These are phyloP conservation scores for Dasypus novemcinctus DNA, from an alignment of 2,113 vertebrate species.

Conservation along the genomic window DNA sequence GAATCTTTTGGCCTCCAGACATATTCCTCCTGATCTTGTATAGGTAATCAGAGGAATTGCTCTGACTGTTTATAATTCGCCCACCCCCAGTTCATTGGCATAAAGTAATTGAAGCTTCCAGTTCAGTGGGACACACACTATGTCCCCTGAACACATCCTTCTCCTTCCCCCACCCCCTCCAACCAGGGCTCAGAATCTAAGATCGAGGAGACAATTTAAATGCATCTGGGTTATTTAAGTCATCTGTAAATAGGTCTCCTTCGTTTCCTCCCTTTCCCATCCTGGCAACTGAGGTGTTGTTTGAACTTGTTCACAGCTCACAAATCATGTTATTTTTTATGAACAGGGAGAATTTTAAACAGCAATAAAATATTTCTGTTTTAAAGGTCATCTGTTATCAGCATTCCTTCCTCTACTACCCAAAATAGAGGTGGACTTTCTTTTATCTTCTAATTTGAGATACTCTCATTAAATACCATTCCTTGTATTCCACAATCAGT, in stretches of 20 bases:
- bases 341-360: not conserved
- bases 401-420: not conserved
- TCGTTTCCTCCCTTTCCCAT: not conserved
- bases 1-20: not conserved
- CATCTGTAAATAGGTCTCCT: conserved; percentile 6
- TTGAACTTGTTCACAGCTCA: conserved; percentile 20
- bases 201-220: not conserved
- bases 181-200: not conserved
- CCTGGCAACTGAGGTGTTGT: not conserved
- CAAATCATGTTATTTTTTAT: not conserved
- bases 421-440: not conserved
- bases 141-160: not conserved
- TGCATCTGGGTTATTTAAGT: conserved; percentile 42
- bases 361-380: not conserved
- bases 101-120: not conserved
- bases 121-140: not conserved
- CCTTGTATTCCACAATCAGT: not conserved
- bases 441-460: conserved; percentile 13
- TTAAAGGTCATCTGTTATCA: not conserved
- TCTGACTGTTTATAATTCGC: not conserved
- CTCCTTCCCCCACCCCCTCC: too few relatives aligned
- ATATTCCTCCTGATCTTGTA: not conserved
- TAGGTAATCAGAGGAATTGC: not conserved
- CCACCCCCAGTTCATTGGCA: not conserved
- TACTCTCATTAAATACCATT: not conserved